A percentile compares a stretch with the other conserved stretches of the same genome.
These are phyloP conservation scores for Mesaphorura yosii DNA, from an alignment of 1,140 invertebrate species.

Conservation along the genomic window DNA sequence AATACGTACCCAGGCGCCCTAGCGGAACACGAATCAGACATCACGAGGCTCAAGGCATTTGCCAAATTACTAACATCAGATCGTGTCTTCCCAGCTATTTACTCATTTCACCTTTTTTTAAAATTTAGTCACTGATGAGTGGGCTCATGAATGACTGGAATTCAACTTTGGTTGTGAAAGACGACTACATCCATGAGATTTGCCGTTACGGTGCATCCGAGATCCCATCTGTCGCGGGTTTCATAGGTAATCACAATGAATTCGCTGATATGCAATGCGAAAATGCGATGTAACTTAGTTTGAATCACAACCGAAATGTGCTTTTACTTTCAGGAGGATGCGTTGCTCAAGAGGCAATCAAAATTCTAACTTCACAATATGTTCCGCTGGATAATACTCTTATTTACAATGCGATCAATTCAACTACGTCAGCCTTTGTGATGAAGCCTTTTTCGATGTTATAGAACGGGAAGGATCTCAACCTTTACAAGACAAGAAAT, in stretches of 20 bases:
- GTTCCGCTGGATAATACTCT: slow-evolving; percentile 91
- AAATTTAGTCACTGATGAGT: background rate
- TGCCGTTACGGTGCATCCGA: slow-evolving; percentile 86
- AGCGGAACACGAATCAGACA: slow-evolving; percentile 78
- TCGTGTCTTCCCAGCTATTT: too few species aligned
- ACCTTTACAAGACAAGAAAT: too few species aligned
- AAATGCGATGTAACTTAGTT: too few species aligned
- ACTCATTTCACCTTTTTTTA: too few species aligned
- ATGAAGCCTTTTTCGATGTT: too few species aligned
- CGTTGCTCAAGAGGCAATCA: slow-evolving; percentile 91
- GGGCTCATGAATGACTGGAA: slow-evolving; percentile 57
- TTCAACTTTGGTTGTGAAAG: slow-evolving; percentile 54
- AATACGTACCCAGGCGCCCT: slow-evolving; percentile 81
- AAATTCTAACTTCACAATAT: slow-evolving; percentile 93
- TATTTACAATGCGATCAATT: slow-evolving; percentile 87
- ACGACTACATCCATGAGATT: slow-evolving; percentile 92
- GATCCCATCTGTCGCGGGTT: slow-evolving; percentile 87
- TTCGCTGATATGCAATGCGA: background rate
- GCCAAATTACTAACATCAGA: slow-evolving; percentile 11
- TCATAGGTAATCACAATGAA: slow-evolving; percentile 50
- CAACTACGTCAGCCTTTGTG: slow-evolving; percentile 57
- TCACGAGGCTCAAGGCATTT: slow-evolving; percentile 64
- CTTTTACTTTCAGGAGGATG: slow-evolving; percentile 55
- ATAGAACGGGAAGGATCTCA: too few species aligned
- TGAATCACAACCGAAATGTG: too few species aligned